Base-by-base conservation (phyloP, 2,113 vertebrate species). In the Forbesichthys papilliferus region DNA sequence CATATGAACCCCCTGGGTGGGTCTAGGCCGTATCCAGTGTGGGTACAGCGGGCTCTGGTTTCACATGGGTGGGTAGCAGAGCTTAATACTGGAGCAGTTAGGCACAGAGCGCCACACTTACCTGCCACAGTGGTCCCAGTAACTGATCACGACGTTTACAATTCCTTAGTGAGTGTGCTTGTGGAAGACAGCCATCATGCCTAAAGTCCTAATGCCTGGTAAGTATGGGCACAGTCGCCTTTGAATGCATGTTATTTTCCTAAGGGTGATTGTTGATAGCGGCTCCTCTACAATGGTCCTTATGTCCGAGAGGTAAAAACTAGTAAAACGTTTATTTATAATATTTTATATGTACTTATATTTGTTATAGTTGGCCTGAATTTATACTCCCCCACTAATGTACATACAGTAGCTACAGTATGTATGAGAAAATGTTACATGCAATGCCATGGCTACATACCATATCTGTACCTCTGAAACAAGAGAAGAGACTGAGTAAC, bases 161-260 rank as follows among this genome's bases (percentile, higher is more conserved):
- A 71, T 80, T 84, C 79, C 71, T 69, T 81, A 76, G 82, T 76
- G 77, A 84, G 71, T 78, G 47, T 67, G 69, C 74, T 64, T 76
- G 63, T 54, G 62, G 74, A 75, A 80, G 34, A 77, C 5, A 77
- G 74, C 86, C 84, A 82, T 48, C 75, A 96, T 96, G 94, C 88
- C 95, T 1, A 90, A 87, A 83, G 77, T 92, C 76, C 71, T 80
- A 78, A 85, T 91, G 79, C 87, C 93, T 91, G 94, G 95, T 96
- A 92, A 93, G 95, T 94, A 65, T 56, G 9, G 68, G 20, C 58
- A 64, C 27, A 73, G n/a, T 55, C n/a, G 13, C 12, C 3, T 69
- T 11, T 1, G 70, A 72, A 72, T 34, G 10, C 47, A 48, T 60
- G 60, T 52, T 64, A 12, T 18, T 34, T 54, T 46, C 34, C 18